A percentile compares a stretch with the other conserved stretches of the same genome.
Evolutionary conservation across 2,888 invertebrate species (phyloP).

Genomic region (Leptopterna dolabrata): DNA sequence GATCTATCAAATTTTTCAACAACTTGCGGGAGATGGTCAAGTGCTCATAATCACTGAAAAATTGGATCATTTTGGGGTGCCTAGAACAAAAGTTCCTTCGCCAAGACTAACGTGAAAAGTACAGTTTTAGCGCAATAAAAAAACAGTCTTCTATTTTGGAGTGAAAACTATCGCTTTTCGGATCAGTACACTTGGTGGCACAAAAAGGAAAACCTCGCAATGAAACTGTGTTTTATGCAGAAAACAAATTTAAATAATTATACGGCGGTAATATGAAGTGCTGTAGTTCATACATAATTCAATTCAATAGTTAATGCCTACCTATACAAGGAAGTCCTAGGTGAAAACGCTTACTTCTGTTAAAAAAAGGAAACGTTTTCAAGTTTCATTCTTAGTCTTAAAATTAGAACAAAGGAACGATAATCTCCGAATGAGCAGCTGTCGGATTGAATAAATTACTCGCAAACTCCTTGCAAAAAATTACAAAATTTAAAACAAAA

Average conservation of each 20-base stretch:
- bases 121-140: not conserved
- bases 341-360: not conserved
- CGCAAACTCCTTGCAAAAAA: not conserved
- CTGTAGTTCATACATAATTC: not conserved
- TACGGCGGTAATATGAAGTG: not conserved
- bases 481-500: not conserved
- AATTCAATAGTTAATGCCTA: not conserved
- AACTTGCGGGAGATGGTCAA: too few relatives aligned
- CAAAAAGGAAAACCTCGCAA: not conserved
- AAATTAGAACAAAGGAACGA: not conserved
- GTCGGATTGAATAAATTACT: not conserved
- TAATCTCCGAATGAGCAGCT: not conserved
- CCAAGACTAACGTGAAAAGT: too few relatives aligned
- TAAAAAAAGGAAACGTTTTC: not conserved
- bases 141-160: not conserved
- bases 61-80: too few relatives aligned
- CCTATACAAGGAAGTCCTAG: not conserved
- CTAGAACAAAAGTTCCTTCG: too few relatives aligned
- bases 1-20: too few relatives aligned
- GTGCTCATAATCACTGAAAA: too few relatives aligned
- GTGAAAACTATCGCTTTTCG: not conserved
- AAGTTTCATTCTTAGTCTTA: not conserved
- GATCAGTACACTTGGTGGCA: not conserved
- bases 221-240: not conserved
- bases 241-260: not conserved